Base-by-base conservation (phyloP, 2,888 invertebrate genomes). In the Tanytarsus gracilentus region DNA sequence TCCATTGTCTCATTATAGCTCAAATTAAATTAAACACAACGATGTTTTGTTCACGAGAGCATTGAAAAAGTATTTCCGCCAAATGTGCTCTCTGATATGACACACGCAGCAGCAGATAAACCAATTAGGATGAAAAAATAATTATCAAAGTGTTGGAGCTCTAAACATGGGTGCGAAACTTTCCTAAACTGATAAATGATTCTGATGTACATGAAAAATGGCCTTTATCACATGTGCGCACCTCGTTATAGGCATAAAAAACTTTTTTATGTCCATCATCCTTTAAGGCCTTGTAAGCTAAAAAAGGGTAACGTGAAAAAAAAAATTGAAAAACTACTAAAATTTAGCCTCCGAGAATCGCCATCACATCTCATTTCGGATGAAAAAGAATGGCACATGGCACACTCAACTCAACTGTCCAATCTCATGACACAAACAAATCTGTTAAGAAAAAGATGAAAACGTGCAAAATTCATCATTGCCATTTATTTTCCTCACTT, bases 381-480 rank as follows among this genome's bases (percentile, higher is more conserved):
- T n/a, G n/a, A n/a, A n/a, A n/a, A n/a, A n/a, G n/a, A n/a, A n/a
- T n/a, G n/a, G n/a, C n/a, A n/a, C n/a, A n/a, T n/a, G n/a, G n/a
- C n/a, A n/a, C n/a, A n/a, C n/a, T n/a, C n/a, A n/a, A 44, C 44
- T 44, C 23, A 23, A 23, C 44, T 44, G 44, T 44, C 44, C 44
- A 23, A 18, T 44, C 44, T 44, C 44, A 21, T 44, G 44, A 44
- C 44, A 23, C 23, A 44, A 44, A 44, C 44, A 44, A 44, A 44
- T 44, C 44, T 44, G 23, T 44, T 44, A 23, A 44, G 23, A 36
- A n/a, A n/a, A 44, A 44, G 23, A 23, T 44, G 44, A 23, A 44
- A 44, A 44, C 44, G 44, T 44, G 44, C 44, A 44, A 44, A 44
- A 44, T 44, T 44, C 44, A 44, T 44, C 44, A 44, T 44, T 44